Base-by-base conservation (phyloP, 2,113 vertebrate genomes). In the Martes martes region DNA sequence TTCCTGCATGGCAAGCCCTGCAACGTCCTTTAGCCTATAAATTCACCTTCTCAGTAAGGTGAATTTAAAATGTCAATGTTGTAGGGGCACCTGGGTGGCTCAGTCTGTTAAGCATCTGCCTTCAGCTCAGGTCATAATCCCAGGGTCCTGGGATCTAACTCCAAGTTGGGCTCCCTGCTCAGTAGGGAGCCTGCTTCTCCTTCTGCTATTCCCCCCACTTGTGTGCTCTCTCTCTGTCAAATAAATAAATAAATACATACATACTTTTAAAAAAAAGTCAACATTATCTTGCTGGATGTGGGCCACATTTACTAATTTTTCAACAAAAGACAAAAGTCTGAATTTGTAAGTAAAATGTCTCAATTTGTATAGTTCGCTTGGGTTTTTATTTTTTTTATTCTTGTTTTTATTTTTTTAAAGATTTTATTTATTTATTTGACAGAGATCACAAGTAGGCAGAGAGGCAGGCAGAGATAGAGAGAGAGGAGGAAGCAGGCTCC, bases 261-360 rank as follows among this genome's bases (percentile, higher is more conserved):
- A 55, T 18, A 55, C 52, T 18, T 63, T 28, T 6, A 31, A 31
- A 31, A 63, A 61, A 31, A 65, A 31, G 28, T 31, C 63, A 65
- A 31, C 4, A 14, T 65, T 65, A 28, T 65, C 71, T 90, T 61
- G 15, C 16, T 86, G 23, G 19, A 71, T 71, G 14, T 79, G 5
- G 16, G 26, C n/a, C 80, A 95, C 11, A 83, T 78, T 90, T 83
- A 69, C 31, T 45, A 28, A 50, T 59, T 93, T 96, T 97, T 73
- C 85, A 82, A 95, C 92, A 89, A 59, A 97, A 61, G 26, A 59
- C 7, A 83, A 55, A 93, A 80, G 33, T 59, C 65, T 85, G 28
- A 90, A 93, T 89, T 69, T 69, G 1, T 63, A 89, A 92, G 4
- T 78, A 86, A 94, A 90, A 63, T 78, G 76, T 57, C 73, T 87